Base-by-base conservation (phyloP, 2,888 invertebrate species). In the Cheilosia scutellata region DNA sequence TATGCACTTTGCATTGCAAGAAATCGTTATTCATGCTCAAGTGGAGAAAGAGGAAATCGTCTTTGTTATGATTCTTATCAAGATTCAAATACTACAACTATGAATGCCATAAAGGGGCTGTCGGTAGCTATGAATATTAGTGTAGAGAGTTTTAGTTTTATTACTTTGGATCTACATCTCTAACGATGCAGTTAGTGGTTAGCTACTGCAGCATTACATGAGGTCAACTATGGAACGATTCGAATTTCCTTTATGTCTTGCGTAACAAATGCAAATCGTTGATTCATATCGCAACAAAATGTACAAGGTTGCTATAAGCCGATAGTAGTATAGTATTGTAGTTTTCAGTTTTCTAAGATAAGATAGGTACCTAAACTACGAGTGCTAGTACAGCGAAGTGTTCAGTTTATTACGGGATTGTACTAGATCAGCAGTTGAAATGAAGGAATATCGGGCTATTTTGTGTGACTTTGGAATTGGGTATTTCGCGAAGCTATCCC, bases 11-110 rank as follows among this genome's bases (percentile, higher is more conserved):
- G 33, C 63, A 40, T 33, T 55, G 37, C 44, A 49, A 27, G 6
- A 72, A 47, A 47, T 57, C 7, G 47, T 77, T 77, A 77, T 63
- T 74, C 25, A 40, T 57, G 20, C 20, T 20, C 20, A 20, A 47
- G 11, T 11, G 60, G 57, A 74, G 42, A 70, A 37, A 71, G 49
- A 79, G 58, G 55, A 70, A 84, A 71, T 33, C 53, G 51, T 62
- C 68, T 75, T 75, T 70, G 75, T 76, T 65, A 25, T 65, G 65
- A 75, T 76, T 79, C 5, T 66, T 71, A 80, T 75, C 79, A 40
- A 40, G 53, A 40, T 66, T 44, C 49, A 62, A 60, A 68, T 77
- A 37, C 33, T 72, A 49, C 44, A 66, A 44, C 33, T 20, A 65
- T 51, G 53, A 57, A 80, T 75, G 60, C 75, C 62, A 74, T 57